Base-by-base conservation (phyloP, 2,113 vertebrate species). In the Mesembrinibis cayennensis region DNA sequence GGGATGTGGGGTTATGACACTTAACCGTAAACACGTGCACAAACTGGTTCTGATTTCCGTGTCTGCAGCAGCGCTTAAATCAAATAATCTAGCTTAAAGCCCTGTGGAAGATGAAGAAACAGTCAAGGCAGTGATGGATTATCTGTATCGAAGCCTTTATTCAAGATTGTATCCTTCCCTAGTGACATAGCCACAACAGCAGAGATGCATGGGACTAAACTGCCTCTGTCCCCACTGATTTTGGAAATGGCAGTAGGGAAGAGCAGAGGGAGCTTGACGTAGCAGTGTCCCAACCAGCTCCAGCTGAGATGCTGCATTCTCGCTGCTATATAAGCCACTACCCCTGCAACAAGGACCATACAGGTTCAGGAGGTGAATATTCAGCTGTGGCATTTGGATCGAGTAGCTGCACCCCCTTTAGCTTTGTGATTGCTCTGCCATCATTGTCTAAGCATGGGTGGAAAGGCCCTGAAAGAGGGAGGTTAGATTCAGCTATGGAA, bases 301-400 rank as follows among this genome's bases (percentile, higher is more conserved):
- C 45, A 56, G 36, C 13, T 72, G 87, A 69, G n/a, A 19, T 38
- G 32, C 30, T 72, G 49, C 5, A 7, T 11, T 36, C 44, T 9
- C 1, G 0, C 2, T 59, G 22, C 21, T 58, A 2, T 10, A 2
- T 4, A 32, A 73, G 9, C 4, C 56, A 42, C 50, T 53, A 7
- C 9, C 3, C 22, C 50, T 50, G 25, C 36, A 77, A 2, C 4
- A 40, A 36, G 20, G 13, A 16, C 11, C 26, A 15, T 1, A 32
- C 22, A 47, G n/a, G 22, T 5, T 67, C 49, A 61, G 58, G 30
- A 69, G 50, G 0, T 45, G 58, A 49, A 42, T 25, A 3, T 36
- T 42, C 25, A 45, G 23, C 34, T 78, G 20, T 49, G 8, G 34
- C 8, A 0, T 4, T 13, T 7, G 14, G 22, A 13, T 27, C 0